phyloP scores from a whole-genome alignment of 1,140 invertebrate genomes.

The Monomorium pharaonis region DNA sequence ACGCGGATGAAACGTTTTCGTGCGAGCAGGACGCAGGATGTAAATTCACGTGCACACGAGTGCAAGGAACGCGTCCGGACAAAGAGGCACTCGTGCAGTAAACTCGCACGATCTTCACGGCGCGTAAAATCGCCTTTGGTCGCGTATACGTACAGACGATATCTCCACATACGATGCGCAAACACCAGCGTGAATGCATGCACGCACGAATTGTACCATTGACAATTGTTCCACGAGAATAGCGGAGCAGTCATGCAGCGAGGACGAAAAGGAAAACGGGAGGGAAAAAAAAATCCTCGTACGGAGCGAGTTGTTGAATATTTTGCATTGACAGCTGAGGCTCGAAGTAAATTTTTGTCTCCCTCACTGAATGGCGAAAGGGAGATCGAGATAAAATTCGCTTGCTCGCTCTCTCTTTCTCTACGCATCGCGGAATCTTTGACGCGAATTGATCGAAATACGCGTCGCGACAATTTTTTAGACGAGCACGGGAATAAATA shows the following conservation, averaged over 20 bases:
- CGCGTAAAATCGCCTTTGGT: conserved; percentile 61
- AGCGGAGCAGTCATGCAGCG: too few relatives aligned
- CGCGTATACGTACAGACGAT: not conserved
- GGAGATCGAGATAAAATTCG: not conserved
- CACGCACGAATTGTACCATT: conserved; percentile 3
- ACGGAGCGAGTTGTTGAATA: not conserved
- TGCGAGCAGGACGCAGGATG: conserved; percentile 59
- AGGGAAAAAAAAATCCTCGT: too few relatives aligned
- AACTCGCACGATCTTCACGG: conserved; percentile 71
- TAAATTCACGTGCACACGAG: conserved; percentile 69
- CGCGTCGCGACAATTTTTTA: conserved; percentile 23
- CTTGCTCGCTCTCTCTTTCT: not conserved
- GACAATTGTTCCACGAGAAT: not conserved
- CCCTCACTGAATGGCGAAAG: not conserved
- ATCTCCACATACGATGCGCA: not conserved
- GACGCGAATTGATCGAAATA: not conserved
- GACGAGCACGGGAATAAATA: not conserved
- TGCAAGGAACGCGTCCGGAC: conserved; percentile 51
- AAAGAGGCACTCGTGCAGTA: conserved; percentile 73
- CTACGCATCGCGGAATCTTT: not conserved
- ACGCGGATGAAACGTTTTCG: conserved; percentile 47
- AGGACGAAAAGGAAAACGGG: too few relatives aligned
- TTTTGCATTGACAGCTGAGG: not conserved
- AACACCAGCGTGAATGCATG: conserved; percentile 25
- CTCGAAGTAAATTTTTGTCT: not conserved